Evolutionary conservation across 1,140 invertebrate species (phyloP).

Genomic region (Aphelinus atriplicis): DNA sequence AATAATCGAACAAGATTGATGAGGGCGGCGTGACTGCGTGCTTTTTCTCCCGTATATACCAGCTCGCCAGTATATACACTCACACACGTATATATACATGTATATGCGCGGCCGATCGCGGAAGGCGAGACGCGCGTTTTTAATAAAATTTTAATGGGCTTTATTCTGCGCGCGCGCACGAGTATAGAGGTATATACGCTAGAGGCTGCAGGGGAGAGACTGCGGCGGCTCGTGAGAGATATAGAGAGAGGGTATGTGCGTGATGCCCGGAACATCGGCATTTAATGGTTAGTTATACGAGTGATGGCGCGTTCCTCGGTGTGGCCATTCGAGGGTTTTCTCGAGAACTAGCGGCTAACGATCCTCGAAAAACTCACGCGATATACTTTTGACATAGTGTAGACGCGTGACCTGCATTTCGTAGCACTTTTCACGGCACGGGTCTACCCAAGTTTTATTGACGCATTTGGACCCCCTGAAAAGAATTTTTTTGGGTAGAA

Average conservation of each 20-base stretch:
- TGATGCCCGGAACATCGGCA: slow-evolving; percentile 53
- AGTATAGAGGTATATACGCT: no score
- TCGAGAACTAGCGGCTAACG: no score
- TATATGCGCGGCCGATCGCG: not conserved
- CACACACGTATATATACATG: no score
- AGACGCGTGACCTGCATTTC: no score
- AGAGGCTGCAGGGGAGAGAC: not conserved
- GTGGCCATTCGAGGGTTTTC: no score
- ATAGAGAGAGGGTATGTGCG: not conserved
- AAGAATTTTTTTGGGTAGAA: no score
- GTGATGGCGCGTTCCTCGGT: not conserved
- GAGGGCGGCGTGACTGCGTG: slow-evolving; percentile 61
- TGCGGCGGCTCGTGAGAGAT: not conserved
- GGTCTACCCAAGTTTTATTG: no score
- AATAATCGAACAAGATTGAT: slow-evolving; percentile 69
- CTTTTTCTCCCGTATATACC: slow-evolving; percentile 18
- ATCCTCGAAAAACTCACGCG: no score
- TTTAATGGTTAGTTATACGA: slow-evolving; percentile 48
- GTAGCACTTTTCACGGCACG: no score
- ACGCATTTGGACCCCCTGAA: no score
- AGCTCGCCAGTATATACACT: no score
- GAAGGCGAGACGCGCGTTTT: slow-evolving; percentile 9
- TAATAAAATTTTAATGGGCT: slow-evolving; percentile 15
- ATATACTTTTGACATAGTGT: no score
- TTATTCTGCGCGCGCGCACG: not conserved